These are phyloP conservation scores for Macroramphosus scolopax DNA, from an alignment of 2,797 vertebrate species.

Conservation along the genomic window DNA sequence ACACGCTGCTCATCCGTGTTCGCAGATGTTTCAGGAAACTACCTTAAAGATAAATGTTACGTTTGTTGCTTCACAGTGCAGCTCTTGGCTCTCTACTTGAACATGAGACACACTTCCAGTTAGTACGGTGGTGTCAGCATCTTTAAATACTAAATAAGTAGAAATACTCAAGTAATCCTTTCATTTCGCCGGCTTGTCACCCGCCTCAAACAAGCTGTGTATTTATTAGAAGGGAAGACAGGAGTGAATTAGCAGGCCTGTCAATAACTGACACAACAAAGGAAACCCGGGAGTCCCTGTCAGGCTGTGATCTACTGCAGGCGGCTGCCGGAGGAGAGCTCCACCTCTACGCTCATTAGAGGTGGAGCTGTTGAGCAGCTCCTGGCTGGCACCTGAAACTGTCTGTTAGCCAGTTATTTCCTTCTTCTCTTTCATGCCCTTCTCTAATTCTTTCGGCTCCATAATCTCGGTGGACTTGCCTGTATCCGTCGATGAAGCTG, in stretches of 20 bases:
- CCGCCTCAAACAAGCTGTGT: slow-evolving; percentile 19
- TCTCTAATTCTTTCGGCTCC: background rate
- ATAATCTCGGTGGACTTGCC: slow-evolving; percentile 67
- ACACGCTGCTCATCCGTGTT: too few relatives aligned
- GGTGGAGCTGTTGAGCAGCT: slow-evolving; percentile 2
- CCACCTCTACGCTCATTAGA: slow-evolving; percentile 27
- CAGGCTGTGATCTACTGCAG: slow-evolving; percentile 40
- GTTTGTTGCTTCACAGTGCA: too few relatives aligned
- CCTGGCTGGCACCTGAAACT: too few relatives aligned
- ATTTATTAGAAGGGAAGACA: slow-evolving; percentile 17
- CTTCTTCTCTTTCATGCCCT: too few relatives aligned
- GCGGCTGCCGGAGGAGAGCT: slow-evolving; percentile 31
- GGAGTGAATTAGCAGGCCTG: slow-evolving; percentile 42
- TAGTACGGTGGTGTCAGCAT: too few relatives aligned
- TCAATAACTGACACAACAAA: slow-evolving; percentile 47
- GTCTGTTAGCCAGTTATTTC: too few relatives aligned
- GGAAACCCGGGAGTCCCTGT: slow-evolving; percentile 12
- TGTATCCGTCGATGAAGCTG: slow-evolving; percentile 96
- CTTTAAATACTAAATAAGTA: too few relatives aligned
- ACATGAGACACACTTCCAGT: too few relatives aligned
- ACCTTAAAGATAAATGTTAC: too few relatives aligned
- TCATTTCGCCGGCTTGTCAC: slow-evolving; percentile 29
- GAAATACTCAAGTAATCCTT: slow-evolving; percentile 19
- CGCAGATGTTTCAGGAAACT: too few relatives aligned
- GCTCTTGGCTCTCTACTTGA: too few relatives aligned